Evolutionary conservation across 2,113 vertebrate species (phyloP).

Genomic region (Actinemys pallida): DNA sequence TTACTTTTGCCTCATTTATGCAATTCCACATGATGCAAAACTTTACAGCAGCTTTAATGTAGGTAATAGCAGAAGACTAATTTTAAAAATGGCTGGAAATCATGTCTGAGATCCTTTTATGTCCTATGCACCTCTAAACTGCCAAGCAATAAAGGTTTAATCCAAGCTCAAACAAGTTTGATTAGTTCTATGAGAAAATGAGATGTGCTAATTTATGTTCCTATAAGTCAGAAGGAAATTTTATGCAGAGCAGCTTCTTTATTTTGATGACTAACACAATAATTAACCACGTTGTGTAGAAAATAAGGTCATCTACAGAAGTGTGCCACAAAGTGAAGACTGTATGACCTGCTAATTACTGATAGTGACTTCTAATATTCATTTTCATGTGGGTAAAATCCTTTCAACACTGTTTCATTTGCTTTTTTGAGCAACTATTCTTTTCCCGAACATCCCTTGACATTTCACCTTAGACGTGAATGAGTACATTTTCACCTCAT

Average conservation of each 20-base stretch:
- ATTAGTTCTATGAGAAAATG: neutral
- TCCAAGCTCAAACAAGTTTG: neutral
- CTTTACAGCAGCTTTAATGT: neutral
- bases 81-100: neutral
- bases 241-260: neutral
- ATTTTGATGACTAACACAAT: neutral
- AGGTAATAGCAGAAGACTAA: neutral
- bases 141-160: neutral
- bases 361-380: neutral
- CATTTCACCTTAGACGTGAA: neutral
- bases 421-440: neutral
- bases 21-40: neutral
- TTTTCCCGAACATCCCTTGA: neutral
- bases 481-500: neutral
- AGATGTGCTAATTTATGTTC: neutral
- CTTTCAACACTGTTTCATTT: neutral
- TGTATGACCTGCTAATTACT: neutral
- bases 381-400: neutral
- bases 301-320: neutral
- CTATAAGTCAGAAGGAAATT: neutral
- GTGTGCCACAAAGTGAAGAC: neutral
- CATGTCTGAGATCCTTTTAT: neutral
- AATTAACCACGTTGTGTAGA: neutral
- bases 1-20: constrained; percentile 2
- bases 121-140: neutral